Evolutionary conservation across 1,140 invertebrate genomes (phyloP).

Genomic region (Coptotermes formosanus): DNA sequence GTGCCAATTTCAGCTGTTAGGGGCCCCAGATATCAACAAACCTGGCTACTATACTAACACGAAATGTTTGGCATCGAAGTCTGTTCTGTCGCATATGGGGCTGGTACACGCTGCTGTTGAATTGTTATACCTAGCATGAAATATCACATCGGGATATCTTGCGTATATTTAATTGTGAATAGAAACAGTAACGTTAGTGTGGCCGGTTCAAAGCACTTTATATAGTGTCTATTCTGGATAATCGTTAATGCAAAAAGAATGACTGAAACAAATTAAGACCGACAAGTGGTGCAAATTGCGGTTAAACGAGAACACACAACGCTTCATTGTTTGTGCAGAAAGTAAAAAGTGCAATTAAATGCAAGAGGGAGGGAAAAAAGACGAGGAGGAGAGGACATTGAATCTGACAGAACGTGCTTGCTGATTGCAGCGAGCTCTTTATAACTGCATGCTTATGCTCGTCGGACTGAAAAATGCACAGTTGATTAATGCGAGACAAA

Average conservation of each 20-base stretch:
- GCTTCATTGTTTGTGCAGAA: neutral
- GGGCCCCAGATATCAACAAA: too few relatives aligned
- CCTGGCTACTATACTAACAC: too few relatives aligned
- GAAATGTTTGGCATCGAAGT: too few relatives aligned
- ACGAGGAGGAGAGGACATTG: neutral
- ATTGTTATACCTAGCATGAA: too few relatives aligned
- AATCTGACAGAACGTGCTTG: neutral
- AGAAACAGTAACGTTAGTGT: neutral
- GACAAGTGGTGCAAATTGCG: neutral
- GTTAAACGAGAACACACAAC: neutral
- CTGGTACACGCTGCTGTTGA: too few relatives aligned
- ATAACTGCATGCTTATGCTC: too few relatives aligned
- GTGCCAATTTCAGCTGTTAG: too few relatives aligned
- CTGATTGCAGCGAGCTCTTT: neutral
- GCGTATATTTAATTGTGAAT: neutral
- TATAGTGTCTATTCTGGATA: neutral
- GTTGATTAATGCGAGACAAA: neutral
- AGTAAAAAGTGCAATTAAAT: conserved; percentile 7
- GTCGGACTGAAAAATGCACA: neutral
- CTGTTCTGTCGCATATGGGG: too few relatives aligned
- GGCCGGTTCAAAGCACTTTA: neutral
- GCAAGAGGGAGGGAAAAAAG: neutral
- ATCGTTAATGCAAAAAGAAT: neutral
- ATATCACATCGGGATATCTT: too few relatives aligned
- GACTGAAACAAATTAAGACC: neutral